A percentile compares a stretch with the other conserved stretches of the same genome.
Evolutionary conservation across 2,797 vertebrate species (phyloP).

Genomic region (Sylvia borin): DNA sequence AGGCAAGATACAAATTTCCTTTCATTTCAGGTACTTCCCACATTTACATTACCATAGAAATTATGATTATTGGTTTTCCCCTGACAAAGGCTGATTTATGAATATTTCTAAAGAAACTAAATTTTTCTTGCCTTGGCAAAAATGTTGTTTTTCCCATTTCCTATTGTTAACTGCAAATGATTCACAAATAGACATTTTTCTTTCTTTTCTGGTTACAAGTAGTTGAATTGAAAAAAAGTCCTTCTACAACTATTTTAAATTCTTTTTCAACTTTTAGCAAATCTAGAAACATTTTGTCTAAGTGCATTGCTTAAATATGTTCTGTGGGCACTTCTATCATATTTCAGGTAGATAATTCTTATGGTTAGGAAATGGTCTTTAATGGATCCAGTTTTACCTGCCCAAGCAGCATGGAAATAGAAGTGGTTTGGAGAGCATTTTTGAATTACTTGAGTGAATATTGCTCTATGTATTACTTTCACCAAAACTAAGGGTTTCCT

Average conservation of each 20-base stretch:
- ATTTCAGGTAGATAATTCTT: not conserved
- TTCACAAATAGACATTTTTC: not conserved
- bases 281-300: not conserved
- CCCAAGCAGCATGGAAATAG: not conserved
- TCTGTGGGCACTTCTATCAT: not conserved
- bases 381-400: not conserved
- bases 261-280: not conserved
- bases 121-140: not conserved
- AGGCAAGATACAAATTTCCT: not conserved
- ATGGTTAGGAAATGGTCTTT: not conserved
- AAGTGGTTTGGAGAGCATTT: not conserved
- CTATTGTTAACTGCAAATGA: not conserved
- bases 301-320: not conserved
- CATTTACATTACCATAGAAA: constrained; percentile 2
- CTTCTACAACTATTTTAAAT: not conserved
- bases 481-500: not conserved
- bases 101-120: not conserved
- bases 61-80: not conserved
- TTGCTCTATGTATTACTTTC: not conserved
- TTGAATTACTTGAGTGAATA: not conserved
- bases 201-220: not conserved
- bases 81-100: not conserved
- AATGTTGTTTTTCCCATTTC: not conserved
- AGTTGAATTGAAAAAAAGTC: not conserved
- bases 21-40: not conserved